Conservation (phyloP, 2,113 vertebrate species). For the Hemibagrus wyckioides region DNA sequence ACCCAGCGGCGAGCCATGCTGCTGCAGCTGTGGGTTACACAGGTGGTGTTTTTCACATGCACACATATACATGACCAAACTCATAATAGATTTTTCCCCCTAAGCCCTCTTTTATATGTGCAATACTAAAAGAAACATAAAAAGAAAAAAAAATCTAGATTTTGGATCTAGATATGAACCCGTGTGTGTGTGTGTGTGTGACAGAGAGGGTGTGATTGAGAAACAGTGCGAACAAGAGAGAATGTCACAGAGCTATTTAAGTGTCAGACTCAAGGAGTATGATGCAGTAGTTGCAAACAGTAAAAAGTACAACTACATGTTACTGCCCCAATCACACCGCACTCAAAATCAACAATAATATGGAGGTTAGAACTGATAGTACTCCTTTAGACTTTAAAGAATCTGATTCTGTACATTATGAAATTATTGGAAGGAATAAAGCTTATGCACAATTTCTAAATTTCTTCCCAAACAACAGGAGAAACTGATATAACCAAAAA, state of each 20-base stretch:
- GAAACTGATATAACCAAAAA: neutral
- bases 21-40: constrained; percentile 83
- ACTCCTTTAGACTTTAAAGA: neutral
- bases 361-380: neutral
- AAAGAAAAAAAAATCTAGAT: neutral
- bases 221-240: neutral
- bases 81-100: neutral
- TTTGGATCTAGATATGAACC: no score
- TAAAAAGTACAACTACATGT: neutral
- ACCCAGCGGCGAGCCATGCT: constrained; percentile 76
- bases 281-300: neutral
- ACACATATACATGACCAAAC: constrained; percentile 1
- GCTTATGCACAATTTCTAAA: neutral
- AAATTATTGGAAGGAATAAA: neutral
- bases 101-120: neutral
- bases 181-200: neutral
- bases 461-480: neutral
- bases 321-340: neutral
- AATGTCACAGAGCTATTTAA: neutral
- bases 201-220: neutral
- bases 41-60: constrained; percentile 64
- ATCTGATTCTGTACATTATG: neutral
- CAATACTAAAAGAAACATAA: neutral
- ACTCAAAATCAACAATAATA: neutral
- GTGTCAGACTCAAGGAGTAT: neutral